Evolutionary conservation across 2,113 vertebrate genomes (phyloP), one percentile per base, ranked within the genome.

Genomic region (Pterophyllum scalare): DNA sequence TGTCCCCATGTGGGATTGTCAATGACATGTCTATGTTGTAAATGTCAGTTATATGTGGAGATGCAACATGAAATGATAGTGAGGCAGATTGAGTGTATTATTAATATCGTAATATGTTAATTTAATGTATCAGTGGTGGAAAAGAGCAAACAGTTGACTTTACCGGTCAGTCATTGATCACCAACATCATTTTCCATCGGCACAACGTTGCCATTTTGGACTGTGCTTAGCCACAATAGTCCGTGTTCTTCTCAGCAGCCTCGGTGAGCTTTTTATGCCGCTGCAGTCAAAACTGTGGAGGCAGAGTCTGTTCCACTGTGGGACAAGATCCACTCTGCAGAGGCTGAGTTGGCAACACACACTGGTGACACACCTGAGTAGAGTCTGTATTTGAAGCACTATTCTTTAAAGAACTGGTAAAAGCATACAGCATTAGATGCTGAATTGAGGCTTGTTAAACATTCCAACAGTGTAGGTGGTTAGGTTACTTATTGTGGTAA

Each of bases 111-210:
- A 19, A 40, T 46, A 46, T 67, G 14, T 67, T 65, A 65, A 65
- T 65, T 2, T 38, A 2, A 67, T 67, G 22, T 4, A 26, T 67
- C 9, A 46, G 43, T 67, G 64, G 22, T 26, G 5, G 64, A 67
- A 24, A 52, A 49, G 65, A 28, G 40, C 46, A 20, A 8, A 54
- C 20, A 20, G 8, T 54, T 5, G 5, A 15, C 14, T 3, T 17
- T 2, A 67, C 14, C 6, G 62, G 0, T 0, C n/a, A 0, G 22
- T 26, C 22, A 46, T 43, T 12, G 0, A 46, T 46, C 13, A 46
- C 43, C 13, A 12, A 43, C 62, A 65, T 65, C 0, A 7, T 65
- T 43, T n/a, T 43, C 13, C 7, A 10, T 43, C 11, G 14, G 38
- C 35, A 43, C 13, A 65, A 43, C 62, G 3, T 65, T 65, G n/a